Percentiles rank a stretch among this genome's conserved stretches.
Evolutionary conservation across 92 coral and sea anemone species (phyloP).

Genomic region (Bergia sp.): DNA sequence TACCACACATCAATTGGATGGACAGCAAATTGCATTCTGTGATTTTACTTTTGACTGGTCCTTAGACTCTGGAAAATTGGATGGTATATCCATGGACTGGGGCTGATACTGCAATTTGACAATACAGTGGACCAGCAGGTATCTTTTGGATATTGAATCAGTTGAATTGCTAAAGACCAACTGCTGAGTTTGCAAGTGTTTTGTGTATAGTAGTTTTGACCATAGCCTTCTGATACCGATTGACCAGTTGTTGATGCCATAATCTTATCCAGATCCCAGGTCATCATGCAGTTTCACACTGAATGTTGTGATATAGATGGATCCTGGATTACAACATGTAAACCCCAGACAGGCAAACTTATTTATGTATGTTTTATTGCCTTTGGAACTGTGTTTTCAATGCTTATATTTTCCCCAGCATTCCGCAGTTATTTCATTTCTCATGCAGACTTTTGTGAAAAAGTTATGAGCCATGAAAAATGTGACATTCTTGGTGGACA

Average conservation of each 20-base stretch:
- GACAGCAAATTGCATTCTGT: no score
- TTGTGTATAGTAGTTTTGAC: not conserved
- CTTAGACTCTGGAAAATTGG: not conserved
- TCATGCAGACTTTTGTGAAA: conserved; percentile 71
- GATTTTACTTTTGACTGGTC: not conserved
- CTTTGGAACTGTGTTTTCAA: conserved; percentile 70
- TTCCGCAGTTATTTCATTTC: conserved; percentile 65
- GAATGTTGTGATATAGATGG: conserved; percentile 29
- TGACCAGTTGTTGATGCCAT: not conserved
- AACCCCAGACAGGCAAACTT: conserved; percentile 78
- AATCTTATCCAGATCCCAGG: not conserved
- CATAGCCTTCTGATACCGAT: not conserved
- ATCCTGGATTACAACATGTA: conserved; percentile 41
- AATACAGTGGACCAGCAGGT: conserved; percentile 4
- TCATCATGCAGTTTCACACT: not conserved
- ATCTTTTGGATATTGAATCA: conserved; percentile 2
- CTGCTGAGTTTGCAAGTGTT: not conserved
- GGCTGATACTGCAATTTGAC: not conserved
- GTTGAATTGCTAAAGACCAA: not conserved
- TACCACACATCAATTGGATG: not conserved
- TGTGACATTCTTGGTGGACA: conserved; percentile 89
- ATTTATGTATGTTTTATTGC: conserved; percentile 71
- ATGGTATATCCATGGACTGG: not conserved
- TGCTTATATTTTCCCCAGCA: conserved; percentile 63
- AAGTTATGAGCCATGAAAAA: conserved; percentile 76